phyloP scores from a whole-genome alignment of 1,140 invertebrate genomes.

The Branchinecta lindahli region DNA sequence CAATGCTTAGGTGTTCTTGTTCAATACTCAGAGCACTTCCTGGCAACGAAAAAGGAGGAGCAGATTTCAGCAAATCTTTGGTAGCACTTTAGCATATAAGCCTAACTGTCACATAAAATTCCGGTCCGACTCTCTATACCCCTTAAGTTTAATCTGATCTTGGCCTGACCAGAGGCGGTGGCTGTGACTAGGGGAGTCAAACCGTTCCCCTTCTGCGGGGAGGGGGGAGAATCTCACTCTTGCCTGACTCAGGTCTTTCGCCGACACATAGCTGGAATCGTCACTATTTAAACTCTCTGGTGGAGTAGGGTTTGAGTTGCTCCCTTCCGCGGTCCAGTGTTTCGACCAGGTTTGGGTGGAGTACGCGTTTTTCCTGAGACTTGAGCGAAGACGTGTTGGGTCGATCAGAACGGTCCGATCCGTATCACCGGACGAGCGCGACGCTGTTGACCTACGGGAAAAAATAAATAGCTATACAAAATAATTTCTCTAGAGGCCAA shows the following conservation, averaged over 20 bases:
- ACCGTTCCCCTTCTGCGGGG: conserved; percentile 1
- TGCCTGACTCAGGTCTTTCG: conserved; percentile 48
- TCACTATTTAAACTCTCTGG: conserved; percentile 67
- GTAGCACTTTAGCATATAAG: too few species aligned
- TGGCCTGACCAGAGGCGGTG: background rate
- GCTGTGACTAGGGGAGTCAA: background rate
- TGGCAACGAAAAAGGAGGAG: too few species aligned
- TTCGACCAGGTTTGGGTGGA: conserved; percentile 22
- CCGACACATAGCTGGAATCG: conserved; percentile 65
- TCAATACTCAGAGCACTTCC: too few species aligned
- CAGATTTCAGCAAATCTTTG: too few species aligned
- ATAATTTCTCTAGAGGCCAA: too few species aligned
- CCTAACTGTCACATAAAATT: background rate
- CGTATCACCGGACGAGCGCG: too few species aligned
- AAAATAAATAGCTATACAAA: too few species aligned
- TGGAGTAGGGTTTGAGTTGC: conserved; percentile 51
- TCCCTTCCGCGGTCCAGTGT: conserved; percentile 16
- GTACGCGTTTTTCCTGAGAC: conserved; percentile 52
- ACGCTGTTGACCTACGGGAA: too few species aligned
- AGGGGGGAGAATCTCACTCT: conserved; percentile 65
- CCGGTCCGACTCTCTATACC: background rate
- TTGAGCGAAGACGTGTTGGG: conserved; percentile 47
- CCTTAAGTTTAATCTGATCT: background rate
- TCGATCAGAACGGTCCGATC: conserved; percentile 23
- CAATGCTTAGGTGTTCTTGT: too few species aligned